These are phyloP conservation scores for zebrafish (Danio rerio) DNA, from an alignment of 2,113 vertebrate species.

Conservation along the genomic window GRCz12tu NC_133188.1:30437501-30438000, in stretches of 20 bases:
- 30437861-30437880: constrained; percentile 60
- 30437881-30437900: constrained; percentile 71
- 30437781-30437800: constrained; percentile 58
- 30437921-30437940: constrained; percentile 67
- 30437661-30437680: constrained; percentile 19
- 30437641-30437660: constrained; percentile 35
- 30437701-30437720: constrained; percentile 32
- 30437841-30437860: constrained; percentile 61
- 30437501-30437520: constrained; percentile 12
- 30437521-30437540: constrained; percentile 8
- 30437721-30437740: constrained; percentile 51
- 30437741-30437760: constrained; percentile 43
- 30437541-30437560: neutral
- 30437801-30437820: constrained; percentile 61
- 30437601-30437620: constrained; percentile 36
- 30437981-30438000: constrained; percentile 43
- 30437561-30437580: constrained; percentile 21
- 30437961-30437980: constrained; percentile 33
- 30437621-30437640: constrained; percentile 13
- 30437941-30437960: constrained; percentile 53
- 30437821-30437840: constrained; percentile 49
- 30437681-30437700: constrained; percentile 39
- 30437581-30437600: constrained; percentile 31
- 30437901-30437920: constrained; percentile 66
- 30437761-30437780: constrained; percentile 46